A percentile compares a stretch with the other conserved stretches of the same genome.
Evolutionary conservation across 2,888 invertebrate genomes (phyloP).

Genomic region (Hololepta plana): DNA sequence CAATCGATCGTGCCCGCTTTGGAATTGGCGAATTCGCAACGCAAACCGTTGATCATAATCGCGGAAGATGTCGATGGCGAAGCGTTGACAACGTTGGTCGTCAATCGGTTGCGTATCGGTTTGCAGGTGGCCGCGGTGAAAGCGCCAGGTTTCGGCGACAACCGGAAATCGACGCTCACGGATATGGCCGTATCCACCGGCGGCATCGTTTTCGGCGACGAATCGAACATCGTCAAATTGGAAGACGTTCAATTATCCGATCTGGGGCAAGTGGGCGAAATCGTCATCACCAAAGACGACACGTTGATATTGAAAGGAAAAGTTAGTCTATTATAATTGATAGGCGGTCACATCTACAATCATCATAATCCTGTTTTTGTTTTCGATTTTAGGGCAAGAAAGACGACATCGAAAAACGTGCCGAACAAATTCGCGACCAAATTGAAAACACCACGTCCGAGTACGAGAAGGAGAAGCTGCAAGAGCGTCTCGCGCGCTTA

Average conservation of each 20-base stretch:
- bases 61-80: slow-evolving; percentile 33
- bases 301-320: slow-evolving; percentile 27
- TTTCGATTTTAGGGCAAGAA: slow-evolving; percentile 22
- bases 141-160: slow-evolving; percentile 33
- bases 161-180: slow-evolving; percentile 27
- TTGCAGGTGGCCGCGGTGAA: slow-evolving; percentile 32
- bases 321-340: slow-evolving; percentile 11
- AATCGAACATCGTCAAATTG: slow-evolving; percentile 27
- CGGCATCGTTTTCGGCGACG: slow-evolving; percentile 28
- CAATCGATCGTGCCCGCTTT: slow-evolving; percentile 95
- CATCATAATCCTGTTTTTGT: too few species aligned
- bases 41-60: slow-evolving; percentile 81
- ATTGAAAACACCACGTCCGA: slow-evolving; percentile 29
- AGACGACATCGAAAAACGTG: slow-evolving; percentile 25
- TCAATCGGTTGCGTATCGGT: slow-evolving; percentile 35
- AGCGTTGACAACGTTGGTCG: slow-evolving; percentile 29
- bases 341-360: too few species aligned
- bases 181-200: slow-evolving; percentile 31
- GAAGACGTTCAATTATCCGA: slow-evolving; percentile 26
- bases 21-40: slow-evolving; percentile 84
- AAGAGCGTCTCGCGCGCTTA: slow-evolving; percentile 30
- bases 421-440: slow-evolving; percentile 26
- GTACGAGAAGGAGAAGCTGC: slow-evolving; percentile 31
- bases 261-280: slow-evolving; percentile 29
- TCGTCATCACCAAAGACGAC: slow-evolving; percentile 30